Evolutionary conservation across 2,888 invertebrate genomes (phyloP).

Genomic region (Vesta saturnalis): DNA sequence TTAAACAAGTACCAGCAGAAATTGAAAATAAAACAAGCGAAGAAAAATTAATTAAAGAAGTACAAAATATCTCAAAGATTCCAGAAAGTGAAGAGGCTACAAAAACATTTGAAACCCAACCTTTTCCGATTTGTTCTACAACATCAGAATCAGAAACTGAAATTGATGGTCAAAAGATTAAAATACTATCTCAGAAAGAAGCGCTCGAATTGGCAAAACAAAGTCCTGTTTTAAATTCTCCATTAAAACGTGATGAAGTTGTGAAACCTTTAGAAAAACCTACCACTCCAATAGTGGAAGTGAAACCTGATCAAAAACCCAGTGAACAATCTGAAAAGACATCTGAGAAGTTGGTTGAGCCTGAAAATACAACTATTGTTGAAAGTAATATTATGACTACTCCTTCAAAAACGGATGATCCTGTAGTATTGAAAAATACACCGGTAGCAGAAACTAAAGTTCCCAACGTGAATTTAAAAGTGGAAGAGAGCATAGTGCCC

Average conservation of each 20-base stretch:
- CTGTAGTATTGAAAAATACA: background rate
- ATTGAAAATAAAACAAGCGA: background rate
- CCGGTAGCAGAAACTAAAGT: background rate
- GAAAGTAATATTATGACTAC: background rate
- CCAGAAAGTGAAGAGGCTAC: slow-evolving; percentile 12
- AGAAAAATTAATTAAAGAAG: slow-evolving; percentile 17
- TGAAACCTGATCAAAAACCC: slow-evolving; percentile 14
- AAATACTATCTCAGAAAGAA: slow-evolving; percentile 60
- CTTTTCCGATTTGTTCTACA: slow-evolving; percentile 40
- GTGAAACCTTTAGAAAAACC: slow-evolving; percentile 21
- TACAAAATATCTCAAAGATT: slow-evolving; percentile 14
- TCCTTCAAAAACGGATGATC: background rate
- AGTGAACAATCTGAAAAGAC: background rate
- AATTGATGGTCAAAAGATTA: slow-evolving; percentile 62
- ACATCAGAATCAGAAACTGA: slow-evolving; percentile 62
- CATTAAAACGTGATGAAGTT: slow-evolving; percentile 37
- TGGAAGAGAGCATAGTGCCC: background rate
- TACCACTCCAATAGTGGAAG: slow-evolving; percentile 2
- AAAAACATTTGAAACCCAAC: background rate
- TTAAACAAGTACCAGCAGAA: background rate
- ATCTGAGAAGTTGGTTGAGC: slow-evolving; percentile 14
- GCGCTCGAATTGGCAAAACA: slow-evolving; percentile 53
- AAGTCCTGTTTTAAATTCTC: slow-evolving; percentile 37
- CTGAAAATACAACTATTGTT: background rate
- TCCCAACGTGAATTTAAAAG: slow-evolving; percentile 9